Conservation (phyloP, 1,140 invertebrate species). For the Dysdera silvatica region DNA sequence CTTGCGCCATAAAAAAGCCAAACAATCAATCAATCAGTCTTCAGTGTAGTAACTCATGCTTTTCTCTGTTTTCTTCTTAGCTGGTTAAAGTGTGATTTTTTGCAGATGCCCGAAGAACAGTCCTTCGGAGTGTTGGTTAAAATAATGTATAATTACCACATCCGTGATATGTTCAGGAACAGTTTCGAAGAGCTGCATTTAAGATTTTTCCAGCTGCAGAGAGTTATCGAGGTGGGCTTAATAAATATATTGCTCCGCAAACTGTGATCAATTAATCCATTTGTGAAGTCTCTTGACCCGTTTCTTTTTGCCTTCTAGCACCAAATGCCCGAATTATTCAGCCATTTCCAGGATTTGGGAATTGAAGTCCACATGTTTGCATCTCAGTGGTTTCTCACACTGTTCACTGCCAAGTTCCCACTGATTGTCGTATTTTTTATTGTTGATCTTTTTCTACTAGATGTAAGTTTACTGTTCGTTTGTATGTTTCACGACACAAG, state of each 20-base stretch:
- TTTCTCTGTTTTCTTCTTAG: too few relatives aligned
- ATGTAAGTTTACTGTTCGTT: constrained; percentile 28
- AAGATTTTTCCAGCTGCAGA: constrained; percentile 90
- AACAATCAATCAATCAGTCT: too few relatives aligned
- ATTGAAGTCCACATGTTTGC: constrained; percentile 97
- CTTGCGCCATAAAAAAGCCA: too few relatives aligned
- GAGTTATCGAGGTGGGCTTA: constrained; percentile 70
- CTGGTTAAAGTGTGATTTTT: too few relatives aligned
- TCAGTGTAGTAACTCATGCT: too few relatives aligned
- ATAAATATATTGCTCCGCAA: neutral
- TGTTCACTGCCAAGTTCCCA: constrained; percentile 99
- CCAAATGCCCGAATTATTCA: constrained; percentile 76
- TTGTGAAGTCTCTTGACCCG: neutral
- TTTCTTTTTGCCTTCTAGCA: constrained; percentile 57
- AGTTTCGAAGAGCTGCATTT: constrained; percentile 93
- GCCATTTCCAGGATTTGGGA: constrained; percentile 75
- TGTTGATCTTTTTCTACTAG: constrained; percentile 80
- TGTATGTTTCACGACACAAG: neutral
- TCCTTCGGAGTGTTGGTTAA: constrained; percentile 93
- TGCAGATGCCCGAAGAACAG: constrained; percentile 98
- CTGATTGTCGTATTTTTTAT: constrained; percentile 95
- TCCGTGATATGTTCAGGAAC: constrained; percentile 90
- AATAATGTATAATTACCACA: constrained; percentile 93
- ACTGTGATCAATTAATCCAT: neutral
- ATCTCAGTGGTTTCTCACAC: constrained; percentile 97